Conservation (phyloP, 1,140 invertebrate genomes). For the Saxidomus purpurata region DNA sequence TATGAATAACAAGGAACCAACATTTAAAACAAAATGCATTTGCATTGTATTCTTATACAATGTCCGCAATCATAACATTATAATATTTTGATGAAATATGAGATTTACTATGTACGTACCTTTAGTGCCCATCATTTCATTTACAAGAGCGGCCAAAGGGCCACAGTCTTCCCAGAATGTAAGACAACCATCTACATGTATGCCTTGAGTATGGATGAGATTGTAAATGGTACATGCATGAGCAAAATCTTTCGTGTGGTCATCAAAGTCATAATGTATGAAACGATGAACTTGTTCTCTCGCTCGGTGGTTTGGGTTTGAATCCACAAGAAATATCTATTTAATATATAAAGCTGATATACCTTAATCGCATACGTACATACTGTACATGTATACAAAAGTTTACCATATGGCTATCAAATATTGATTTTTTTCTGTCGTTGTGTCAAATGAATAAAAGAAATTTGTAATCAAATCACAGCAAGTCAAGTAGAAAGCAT, state of each 20-base stretch:
- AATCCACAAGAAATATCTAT: conserved; percentile 75
- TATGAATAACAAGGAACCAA: too few species aligned
- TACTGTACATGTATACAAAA: too few species aligned
- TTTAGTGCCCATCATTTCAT: conserved; percentile 44
- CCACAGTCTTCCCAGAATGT: conserved; percentile 77
- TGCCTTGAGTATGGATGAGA: conserved; percentile 20
- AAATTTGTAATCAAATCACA: too few species aligned
- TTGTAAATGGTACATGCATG: conserved; percentile 70
- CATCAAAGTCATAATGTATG: conserved; percentile 67
- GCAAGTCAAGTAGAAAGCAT: too few species aligned
- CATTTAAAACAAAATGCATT: too few species aligned
- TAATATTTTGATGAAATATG: too few species aligned
- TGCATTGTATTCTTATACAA: too few species aligned
- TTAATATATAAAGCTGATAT: background rate
- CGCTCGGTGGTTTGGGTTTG: conserved; percentile 36
- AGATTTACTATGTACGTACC: too few species aligned
- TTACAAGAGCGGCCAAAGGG: conserved; percentile 69
- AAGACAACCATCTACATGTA: conserved; percentile 70
- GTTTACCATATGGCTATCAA: too few species aligned
- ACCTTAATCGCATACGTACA: background rate
- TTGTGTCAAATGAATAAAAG: too few species aligned
- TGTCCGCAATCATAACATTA: too few species aligned
- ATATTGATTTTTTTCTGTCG: too few species aligned
- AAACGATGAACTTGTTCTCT: conserved; percentile 47
- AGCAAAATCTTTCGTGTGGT: conserved; percentile 64